phyloP scores from a whole-genome alignment of 2,888 invertebrate species.

The Polia nebulosa region DNA sequence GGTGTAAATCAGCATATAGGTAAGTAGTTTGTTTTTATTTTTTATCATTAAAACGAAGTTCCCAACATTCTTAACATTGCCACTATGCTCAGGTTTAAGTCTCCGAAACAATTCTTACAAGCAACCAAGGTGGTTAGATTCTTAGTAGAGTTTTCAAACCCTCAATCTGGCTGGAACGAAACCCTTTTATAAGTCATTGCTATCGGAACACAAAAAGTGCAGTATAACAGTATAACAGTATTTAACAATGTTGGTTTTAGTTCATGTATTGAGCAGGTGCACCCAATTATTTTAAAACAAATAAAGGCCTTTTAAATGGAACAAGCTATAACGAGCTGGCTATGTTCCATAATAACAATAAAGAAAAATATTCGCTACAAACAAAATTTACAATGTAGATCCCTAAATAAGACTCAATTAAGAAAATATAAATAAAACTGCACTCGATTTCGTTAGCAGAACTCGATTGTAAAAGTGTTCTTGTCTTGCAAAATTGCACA shows the following conservation, averaged over 20 bases:
- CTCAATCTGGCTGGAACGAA: not conserved
- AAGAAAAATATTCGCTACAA: slow-evolving; percentile 38
- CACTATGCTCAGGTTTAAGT: no score
- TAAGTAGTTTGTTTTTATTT: no score
- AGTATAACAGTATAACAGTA: slow-evolving; percentile 35
- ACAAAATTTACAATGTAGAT: slow-evolving; percentile 43
- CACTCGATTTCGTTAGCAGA: slow-evolving; percentile 65
- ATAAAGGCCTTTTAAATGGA: slow-evolving; percentile 43
- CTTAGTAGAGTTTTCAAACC: not conserved
- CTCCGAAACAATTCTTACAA: not conserved
- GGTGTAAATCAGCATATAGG: no score
- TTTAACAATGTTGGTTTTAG: slow-evolving; percentile 42
- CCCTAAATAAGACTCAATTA: slow-evolving; percentile 51
- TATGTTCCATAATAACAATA: slow-evolving; percentile 34
- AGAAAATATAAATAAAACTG: slow-evolving; percentile 55
- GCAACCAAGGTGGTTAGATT: not conserved
- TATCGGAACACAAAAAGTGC: slow-evolving; percentile 32
- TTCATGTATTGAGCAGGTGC: slow-evolving; percentile 48
- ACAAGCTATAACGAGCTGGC: slow-evolving; percentile 25
- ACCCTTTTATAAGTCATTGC: slow-evolving; percentile 6
- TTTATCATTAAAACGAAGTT: no score
- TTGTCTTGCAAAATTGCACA: slow-evolving; percentile 75
- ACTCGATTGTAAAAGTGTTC: slow-evolving; percentile 51
- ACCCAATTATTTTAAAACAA: slow-evolving; percentile 57
- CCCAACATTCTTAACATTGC: no score